A percentile compares a stretch with the other conserved stretches of the same genome.
Conservation (phyloP, 2,888 invertebrate genomes). For the Augiades crinisus region DNA sequence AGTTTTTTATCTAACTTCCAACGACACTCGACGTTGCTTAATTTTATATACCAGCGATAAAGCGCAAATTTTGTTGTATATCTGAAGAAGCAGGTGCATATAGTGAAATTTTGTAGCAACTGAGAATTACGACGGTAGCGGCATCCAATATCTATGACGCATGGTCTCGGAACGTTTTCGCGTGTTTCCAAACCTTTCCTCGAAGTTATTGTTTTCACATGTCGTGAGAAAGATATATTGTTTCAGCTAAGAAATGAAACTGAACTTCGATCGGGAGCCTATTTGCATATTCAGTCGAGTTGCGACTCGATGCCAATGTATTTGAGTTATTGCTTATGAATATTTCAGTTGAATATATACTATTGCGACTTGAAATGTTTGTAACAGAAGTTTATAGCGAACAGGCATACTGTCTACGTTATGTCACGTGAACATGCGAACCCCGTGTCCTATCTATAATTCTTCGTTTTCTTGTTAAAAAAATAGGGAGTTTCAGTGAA, state of each 20-base stretch:
- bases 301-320: conserved; percentile 17
- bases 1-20: too few relatives aligned
- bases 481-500: too few relatives aligned
- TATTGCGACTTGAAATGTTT: background rate
- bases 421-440: too few relatives aligned
- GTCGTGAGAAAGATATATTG: conserved; percentile 59
- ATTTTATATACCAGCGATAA: too few relatives aligned
- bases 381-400: too few relatives aligned
- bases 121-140: conserved; percentile 8
- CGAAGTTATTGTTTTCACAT: conserved; percentile 65
- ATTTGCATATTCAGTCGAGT: conserved; percentile 27
- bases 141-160: conserved; percentile 34
- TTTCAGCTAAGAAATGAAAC: conserved; percentile 50
- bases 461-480: too few relatives aligned
- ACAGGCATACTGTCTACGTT: too few relatives aligned
- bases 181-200: conserved; percentile 43
- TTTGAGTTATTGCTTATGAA: conserved; percentile 30
- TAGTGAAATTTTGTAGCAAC: conserved; percentile 17
- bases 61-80: too few relatives aligned
- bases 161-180: conserved; percentile 47
- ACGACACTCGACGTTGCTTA: too few relatives aligned
- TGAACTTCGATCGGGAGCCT: conserved; percentile 33
- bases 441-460: too few relatives aligned
- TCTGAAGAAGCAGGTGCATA: conserved; percentile 16
- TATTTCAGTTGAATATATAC: conserved; percentile 13